Evolutionary conservation across 2,797 vertebrate genomes (phyloP).

Genomic region (Tapera naevia): DNA sequence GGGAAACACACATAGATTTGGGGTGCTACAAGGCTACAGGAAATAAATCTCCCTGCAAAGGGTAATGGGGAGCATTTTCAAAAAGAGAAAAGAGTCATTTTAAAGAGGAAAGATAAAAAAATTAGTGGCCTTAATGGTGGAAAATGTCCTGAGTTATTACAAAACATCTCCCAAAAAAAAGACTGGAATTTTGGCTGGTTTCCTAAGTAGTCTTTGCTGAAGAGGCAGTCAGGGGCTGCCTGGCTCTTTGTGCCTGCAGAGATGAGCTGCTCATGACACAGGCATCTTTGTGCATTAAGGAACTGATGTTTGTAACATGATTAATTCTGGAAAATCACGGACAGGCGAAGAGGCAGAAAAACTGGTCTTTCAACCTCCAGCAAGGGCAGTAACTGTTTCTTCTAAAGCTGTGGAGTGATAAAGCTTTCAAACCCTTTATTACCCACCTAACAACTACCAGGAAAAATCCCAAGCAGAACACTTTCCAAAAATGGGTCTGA

Average conservation of each 20-base stretch:
- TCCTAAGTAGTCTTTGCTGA: conserved; percentile 22
- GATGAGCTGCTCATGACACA: conserved; percentile 12
- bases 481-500: neutral
- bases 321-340: conserved; percentile 5
- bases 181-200: neutral
- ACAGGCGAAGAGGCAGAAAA: neutral
- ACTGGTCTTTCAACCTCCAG: neutral
- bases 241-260: neutral
- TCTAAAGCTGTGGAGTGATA: neutral
- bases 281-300: neutral
- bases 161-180: neutral
- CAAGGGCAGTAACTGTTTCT: neutral
- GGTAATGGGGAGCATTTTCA: neutral
- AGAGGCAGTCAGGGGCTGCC: neutral
- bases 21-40: neutral
- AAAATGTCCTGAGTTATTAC: neutral
- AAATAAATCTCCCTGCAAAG: neutral
- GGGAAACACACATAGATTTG: neutral
- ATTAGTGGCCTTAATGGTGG: neutral
- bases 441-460: neutral
- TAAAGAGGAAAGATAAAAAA: neutral
- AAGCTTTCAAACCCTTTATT: neutral
- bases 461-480: neutral
- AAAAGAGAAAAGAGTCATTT: neutral
- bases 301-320: neutral